A percentile compares a stretch with the other conserved stretches of the same genome.
These are phyloP conservation scores for Habrosyne pyritoides DNA, from an alignment of 2,888 invertebrate species.

Conservation along the genomic window DNA sequence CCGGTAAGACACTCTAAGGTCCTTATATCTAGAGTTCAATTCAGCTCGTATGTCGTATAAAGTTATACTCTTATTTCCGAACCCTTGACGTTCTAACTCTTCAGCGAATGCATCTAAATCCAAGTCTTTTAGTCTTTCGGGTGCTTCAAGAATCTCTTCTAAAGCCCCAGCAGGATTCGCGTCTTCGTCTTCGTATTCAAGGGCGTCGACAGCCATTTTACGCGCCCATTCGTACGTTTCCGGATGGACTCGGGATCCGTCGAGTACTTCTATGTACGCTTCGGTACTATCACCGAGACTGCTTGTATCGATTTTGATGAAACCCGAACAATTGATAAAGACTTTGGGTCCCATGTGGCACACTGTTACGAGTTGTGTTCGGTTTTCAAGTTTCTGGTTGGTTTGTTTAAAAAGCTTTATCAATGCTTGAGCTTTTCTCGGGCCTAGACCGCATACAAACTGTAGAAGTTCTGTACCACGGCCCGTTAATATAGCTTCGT, in stretches of 20 bases:
- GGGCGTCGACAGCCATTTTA: conserved; percentile 99
- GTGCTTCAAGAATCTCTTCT: conserved; percentile 98
- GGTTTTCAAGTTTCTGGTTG: conserved; percentile 95
- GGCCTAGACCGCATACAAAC: conserved; percentile 98
- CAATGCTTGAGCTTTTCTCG: conserved; percentile 95
- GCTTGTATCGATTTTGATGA: conserved; percentile 98
- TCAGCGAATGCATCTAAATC: conserved; percentile 99
- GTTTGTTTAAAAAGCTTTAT: conserved; percentile 94
- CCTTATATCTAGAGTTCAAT: conserved; percentile 96
- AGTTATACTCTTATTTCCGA: conserved; percentile 95
- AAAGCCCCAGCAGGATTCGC: conserved; percentile 98
- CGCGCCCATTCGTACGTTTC: conserved; percentile 99
- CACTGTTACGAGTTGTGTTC: conserved; percentile 96
- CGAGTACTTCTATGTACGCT: conserved; percentile 97
- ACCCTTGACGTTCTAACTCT: conserved; percentile 96
- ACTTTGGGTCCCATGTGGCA: conserved; percentile 99
- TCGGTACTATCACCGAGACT: conserved; percentile 97
- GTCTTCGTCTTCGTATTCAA: conserved; percentile 99
- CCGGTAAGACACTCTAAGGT: conserved; percentile 90
- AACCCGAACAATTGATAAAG: conserved; percentile 99
- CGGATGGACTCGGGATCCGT: conserved; percentile 98
- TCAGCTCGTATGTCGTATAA: conserved; percentile 98
- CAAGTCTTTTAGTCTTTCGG: conserved; percentile 96
- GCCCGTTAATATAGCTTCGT: conserved; percentile 94
- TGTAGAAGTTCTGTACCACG: conserved; percentile 95